phyloP scores from a whole-genome alignment of 2,888 invertebrate genomes.

The Acleris cristana region DNA sequence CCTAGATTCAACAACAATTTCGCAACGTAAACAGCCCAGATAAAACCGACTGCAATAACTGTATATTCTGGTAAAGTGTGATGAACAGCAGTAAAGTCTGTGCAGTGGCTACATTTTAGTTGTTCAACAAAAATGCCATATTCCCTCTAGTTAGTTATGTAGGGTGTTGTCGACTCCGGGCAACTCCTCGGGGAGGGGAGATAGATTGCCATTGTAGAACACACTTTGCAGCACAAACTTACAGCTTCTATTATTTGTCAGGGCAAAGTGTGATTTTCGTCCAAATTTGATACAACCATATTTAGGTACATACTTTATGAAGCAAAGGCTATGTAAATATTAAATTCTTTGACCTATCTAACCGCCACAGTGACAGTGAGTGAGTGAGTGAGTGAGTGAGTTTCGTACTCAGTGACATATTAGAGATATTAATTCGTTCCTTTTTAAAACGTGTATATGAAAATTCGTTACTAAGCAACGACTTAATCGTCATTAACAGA shows the following conservation, averaged over 20 bases:
- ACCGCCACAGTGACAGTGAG: no score
- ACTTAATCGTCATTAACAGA: no score
- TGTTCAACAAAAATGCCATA: constrained; percentile 54
- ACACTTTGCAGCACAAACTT: constrained; percentile 53
- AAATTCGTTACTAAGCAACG: no score
- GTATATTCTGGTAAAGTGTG: constrained; percentile 45
- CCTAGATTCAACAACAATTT: constrained; percentile 7
- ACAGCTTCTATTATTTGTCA: constrained; percentile 53
- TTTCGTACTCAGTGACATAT: no score
- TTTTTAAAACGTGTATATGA: no score
- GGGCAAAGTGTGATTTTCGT: constrained; percentile 41
- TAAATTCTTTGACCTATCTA: no score
- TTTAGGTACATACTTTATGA: background rate
- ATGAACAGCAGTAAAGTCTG: constrained; percentile 47
- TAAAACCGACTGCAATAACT: constrained; percentile 45
- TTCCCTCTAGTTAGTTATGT: constrained; percentile 53
- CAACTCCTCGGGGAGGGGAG: constrained; percentile 59
- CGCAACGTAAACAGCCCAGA: constrained; percentile 40
- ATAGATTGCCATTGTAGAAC: constrained; percentile 64
- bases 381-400: no score
- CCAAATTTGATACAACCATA: background rate
- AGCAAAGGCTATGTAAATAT: no score
- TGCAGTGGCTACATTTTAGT: constrained; percentile 44
- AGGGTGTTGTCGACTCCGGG: constrained; percentile 48
- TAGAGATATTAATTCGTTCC: no score